Evolutionary conservation across 2,797 vertebrate species (phyloP), one percentile per base, ranked within the genome.

Genomic region (Protosalanx chinensis): DNA sequence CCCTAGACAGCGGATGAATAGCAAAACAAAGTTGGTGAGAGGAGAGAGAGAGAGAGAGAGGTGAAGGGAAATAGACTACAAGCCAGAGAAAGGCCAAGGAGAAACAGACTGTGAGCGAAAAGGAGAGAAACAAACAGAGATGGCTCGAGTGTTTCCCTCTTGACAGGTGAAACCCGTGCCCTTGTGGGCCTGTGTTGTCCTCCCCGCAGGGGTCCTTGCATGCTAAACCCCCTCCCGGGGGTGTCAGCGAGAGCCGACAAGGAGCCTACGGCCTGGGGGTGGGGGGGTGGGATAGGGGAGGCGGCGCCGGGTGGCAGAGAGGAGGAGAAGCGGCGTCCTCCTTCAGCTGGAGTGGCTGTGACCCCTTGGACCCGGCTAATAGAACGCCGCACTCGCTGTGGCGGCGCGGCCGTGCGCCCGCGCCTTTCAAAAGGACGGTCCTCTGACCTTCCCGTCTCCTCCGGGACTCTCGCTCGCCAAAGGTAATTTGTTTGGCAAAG

Each of bases 121-220:
- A 37, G 64, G 35, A 70, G 67, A 67, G 67, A 41, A 82, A 83
- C 73, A 87, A 83, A 61, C 13, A 29, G 37, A 30, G 30, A 51
- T 12, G 4, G 64, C 62, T 46, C 5, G 29, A 37, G n/a, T 35
- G 35, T 4, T 1, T 6, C 51, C 15, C n/a, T 92, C 93, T 93
- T 93, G 93, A 94, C 93, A 94, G 93, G 91, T 93, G 91, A 93
- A 92, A 91, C 86, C 90, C 91, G 92, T 94, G 93, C 92, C 93
- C 93, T 93, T 94, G 92, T 88, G 87, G 90, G 89, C 76, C 85
- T 85, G 83, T 88, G 84, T 89, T 91, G 90, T 92, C 89, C 89
- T 93, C 92, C 84, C 93, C 93, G 93, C 91, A 92, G 93, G 92
- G 51, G 51, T 1, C 5, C 51, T 78, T 85, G 88, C 91, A 92